A percentile compares a stretch with the other conserved stretches of the same genome.
Conservation (phyloP, 2,888 invertebrate genomes). For the Cremastinae sp. region DNA sequence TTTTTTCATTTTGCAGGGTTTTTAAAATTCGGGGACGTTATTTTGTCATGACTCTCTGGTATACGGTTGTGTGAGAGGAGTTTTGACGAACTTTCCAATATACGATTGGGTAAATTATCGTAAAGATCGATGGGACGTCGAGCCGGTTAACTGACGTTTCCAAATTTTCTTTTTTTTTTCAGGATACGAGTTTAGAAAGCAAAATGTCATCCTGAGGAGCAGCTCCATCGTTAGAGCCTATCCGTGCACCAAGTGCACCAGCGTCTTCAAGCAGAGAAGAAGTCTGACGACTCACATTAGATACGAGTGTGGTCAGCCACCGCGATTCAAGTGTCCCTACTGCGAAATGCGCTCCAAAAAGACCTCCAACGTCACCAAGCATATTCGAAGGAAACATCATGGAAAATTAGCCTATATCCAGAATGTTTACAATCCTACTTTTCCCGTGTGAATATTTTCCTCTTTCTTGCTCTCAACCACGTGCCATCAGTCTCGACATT, state of each 20-base stretch:
- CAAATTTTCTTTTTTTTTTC: constrained; percentile 42
- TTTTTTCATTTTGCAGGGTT: too few relatives aligned
- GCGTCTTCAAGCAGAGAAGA: constrained; percentile 69
- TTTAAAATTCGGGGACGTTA: too few relatives aligned
- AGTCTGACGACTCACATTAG: constrained; percentile 71
- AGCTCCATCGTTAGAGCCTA: constrained; percentile 42
- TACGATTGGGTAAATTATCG: too few relatives aligned
- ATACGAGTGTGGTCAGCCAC: constrained; percentile 77
- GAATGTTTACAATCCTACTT: constrained; percentile 62
- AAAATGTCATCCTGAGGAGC: constrained; percentile 6
- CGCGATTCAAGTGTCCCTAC: constrained; percentile 77
- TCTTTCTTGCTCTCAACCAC: neutral
- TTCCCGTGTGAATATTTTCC: constrained; percentile 24
- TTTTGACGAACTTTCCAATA: too few relatives aligned
- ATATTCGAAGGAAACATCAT: constrained; percentile 70
- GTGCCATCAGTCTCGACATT: constrained; percentile 18
- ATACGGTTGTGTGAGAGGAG: too few relatives aligned
- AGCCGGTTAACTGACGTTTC: constrained; percentile 49
- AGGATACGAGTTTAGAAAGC: constrained; percentile 56
- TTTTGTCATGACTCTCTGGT: too few relatives aligned
- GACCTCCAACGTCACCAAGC: constrained; percentile 72
- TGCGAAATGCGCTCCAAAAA: constrained; percentile 74
- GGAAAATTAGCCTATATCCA: constrained; percentile 67
- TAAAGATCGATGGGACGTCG: neutral
- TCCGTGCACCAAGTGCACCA: constrained; percentile 73